Percentiles rank a stretch among this genome's conserved stretches.
Evolutionary conservation across 1,140 invertebrate species (phyloP).

Genomic region (Aphis craccivora): DNA sequence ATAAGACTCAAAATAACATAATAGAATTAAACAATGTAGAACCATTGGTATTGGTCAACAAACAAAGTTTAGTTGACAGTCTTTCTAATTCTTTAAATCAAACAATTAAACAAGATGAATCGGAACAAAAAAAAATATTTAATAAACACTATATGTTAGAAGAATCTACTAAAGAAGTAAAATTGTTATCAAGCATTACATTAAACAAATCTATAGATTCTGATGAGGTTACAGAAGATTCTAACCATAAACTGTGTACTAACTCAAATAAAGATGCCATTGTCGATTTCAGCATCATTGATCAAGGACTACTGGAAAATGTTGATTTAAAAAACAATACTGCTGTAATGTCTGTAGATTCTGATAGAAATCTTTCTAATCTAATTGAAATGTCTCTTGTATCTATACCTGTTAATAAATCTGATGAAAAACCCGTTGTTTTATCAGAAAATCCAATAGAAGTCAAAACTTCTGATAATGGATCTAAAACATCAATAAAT

Average conservation of each 20-base stretch:
- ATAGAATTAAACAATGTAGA: neutral
- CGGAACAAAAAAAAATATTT: neutral
- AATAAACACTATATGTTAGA: neutral
- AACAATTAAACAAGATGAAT: neutral
- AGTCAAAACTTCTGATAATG: neutral
- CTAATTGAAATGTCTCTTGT: slow-evolving; percentile 14
- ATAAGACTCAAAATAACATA: neutral
- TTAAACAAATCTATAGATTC: neutral
- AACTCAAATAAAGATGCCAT: neutral
- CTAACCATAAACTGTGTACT: neutral
- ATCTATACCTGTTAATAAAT: neutral
- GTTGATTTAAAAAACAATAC: neutral
- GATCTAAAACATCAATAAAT: neutral
- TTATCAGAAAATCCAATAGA: neutral
- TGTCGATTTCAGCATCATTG: slow-evolving; percentile 29
- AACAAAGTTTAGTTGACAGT: neutral
- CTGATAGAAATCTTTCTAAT: slow-evolving; percentile 7
- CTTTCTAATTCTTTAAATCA: neutral
- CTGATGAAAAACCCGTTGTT: neutral
- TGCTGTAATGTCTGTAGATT: neutral
- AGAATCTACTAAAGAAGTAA: neutral
- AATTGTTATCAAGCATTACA: neutral
- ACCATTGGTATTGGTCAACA: neutral
- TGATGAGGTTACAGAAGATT: neutral
- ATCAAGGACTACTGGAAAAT: neutral